These are phyloP conservation scores for Diprion similis DNA, from an alignment of 1,140 invertebrate species.

Conservation along the genomic window DNA sequence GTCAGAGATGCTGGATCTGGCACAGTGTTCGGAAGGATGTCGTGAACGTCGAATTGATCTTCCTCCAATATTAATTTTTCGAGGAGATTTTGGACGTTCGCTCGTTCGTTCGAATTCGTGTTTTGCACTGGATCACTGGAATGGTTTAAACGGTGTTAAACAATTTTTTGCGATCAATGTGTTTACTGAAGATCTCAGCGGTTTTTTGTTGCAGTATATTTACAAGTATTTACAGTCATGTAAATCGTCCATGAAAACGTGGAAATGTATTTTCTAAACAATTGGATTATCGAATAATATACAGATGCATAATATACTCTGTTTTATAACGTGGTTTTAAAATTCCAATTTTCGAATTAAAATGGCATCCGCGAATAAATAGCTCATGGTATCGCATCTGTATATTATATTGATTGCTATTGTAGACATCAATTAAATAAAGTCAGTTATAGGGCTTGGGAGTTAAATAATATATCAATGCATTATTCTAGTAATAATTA, in stretches of 20 bases:
- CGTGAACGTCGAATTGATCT: conserved; percentile 90
- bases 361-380: no score
- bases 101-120: conserved; percentile 84
- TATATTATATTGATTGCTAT: no score
- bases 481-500: neutral
- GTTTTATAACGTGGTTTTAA: no score
- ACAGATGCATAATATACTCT: no score
- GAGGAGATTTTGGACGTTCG: conserved; percentile 81
- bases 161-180: conserved; percentile 15
- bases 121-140: conserved; percentile 88
- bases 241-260: neutral
- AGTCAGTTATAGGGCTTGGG: neutral
- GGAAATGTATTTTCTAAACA: neutral
- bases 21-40: conserved; percentile 92
- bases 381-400: no score
- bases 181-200: conserved; percentile 6
- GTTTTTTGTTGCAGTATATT: no score
- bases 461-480: neutral
- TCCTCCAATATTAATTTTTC: conserved; percentile 90
- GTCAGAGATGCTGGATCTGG: conserved; percentile 89
- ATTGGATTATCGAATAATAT: neutral
- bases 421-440: no score
- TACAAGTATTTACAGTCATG: no score
- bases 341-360: no score
- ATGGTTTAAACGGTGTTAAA: conserved; percentile 26